phyloP scores from a whole-genome alignment of 2,888 invertebrate genomes.

The Amblyjoppa proteus region DNA sequence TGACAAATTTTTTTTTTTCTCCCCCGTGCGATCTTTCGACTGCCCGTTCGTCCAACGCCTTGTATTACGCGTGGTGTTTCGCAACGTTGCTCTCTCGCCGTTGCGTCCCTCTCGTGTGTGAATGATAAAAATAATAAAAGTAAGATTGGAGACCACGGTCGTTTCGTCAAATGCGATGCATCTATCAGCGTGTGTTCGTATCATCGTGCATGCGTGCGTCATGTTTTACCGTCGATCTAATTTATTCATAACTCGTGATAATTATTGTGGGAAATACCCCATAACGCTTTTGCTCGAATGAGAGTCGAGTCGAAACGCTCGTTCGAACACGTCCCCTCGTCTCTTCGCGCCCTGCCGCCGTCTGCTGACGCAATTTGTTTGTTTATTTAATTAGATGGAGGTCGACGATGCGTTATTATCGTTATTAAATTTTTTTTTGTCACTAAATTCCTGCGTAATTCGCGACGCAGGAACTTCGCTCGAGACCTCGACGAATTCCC shows the following conservation, averaged over 20 bases:
- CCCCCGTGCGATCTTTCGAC: slow-evolving; percentile 3
- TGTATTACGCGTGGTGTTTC: slow-evolving; percentile 22
- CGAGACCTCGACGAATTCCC: slow-evolving; percentile 32
- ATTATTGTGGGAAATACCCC: slow-evolving; percentile 77
- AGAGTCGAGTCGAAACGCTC: slow-evolving; percentile 23
- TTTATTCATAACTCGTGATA: slow-evolving; percentile 76
- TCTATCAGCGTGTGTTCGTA: slow-evolving; percentile 23
- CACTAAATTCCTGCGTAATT: slow-evolving; percentile 36
- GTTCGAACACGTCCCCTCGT: slow-evolving; percentile 14
- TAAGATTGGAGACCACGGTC: slow-evolving; percentile 38
- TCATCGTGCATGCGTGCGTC: slow-evolving; percentile 52
- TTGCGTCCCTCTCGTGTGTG: not conserved
- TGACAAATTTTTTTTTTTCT: slow-evolving; percentile 30
- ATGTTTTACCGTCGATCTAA: slow-evolving; percentile 71
- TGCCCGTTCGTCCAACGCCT: not conserved
- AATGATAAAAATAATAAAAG: slow-evolving; percentile 25
- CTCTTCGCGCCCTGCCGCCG: slow-evolving; percentile 10
- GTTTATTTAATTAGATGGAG: slow-evolving; percentile 68
- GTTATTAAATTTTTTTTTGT: slow-evolving; percentile 32
- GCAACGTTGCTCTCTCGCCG: not conserved
- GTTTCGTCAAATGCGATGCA: slow-evolving; percentile 3
- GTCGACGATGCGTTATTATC: slow-evolving; percentile 52
- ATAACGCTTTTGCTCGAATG: slow-evolving; percentile 22
- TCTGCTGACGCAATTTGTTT: slow-evolving; percentile 36
- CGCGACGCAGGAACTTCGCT: slow-evolving; percentile 1